Percentiles rank a stretch among this genome's conserved stretches.
Conservation (phyloP, 2,113 vertebrate species). For the Felis chaus region DNA sequence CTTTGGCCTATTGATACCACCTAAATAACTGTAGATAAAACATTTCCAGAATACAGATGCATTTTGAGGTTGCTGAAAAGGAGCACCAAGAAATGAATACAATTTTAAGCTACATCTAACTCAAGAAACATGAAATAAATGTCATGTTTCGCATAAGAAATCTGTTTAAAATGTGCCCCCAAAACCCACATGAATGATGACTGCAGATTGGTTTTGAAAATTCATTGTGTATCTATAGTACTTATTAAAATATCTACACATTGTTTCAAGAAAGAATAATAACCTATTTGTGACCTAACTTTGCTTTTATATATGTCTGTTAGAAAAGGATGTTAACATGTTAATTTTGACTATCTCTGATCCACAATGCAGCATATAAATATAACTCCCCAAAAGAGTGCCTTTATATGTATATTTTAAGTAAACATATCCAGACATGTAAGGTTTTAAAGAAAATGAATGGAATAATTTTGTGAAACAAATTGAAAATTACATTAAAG, state of each 20-base stretch:
- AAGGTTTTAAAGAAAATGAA: conserved; percentile 63
- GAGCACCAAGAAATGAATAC: background rate
- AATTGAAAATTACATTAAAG: conserved; percentile 66
- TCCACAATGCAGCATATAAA: background rate
- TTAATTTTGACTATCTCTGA: conserved; percentile 40
- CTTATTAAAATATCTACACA: conserved; percentile 42
- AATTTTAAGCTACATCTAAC: background rate
- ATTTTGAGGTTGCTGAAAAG: background rate
- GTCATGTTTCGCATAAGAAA: background rate
- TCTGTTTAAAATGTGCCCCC: background rate
- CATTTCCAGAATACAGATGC: background rate
- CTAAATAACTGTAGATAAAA: background rate
- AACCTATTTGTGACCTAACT: conserved; percentile 9
- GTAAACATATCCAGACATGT: conserved; percentile 35
- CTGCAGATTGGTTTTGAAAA: conserved; percentile 20
- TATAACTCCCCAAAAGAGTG: conserved; percentile 45
- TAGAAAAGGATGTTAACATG: background rate
- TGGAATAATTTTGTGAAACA: conserved; percentile 70
- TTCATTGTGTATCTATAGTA: background rate
- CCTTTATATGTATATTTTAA: conserved; percentile 49
- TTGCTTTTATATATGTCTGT: conserved; percentile 29
- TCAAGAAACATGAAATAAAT: conserved; percentile 22
- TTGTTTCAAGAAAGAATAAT: conserved; percentile 41
- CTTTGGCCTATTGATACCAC: background rate
- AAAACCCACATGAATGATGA: background rate